phyloP scores from a whole-genome alignment of 2,888 invertebrate species.

The Leptinotarsa juncta region DNA sequence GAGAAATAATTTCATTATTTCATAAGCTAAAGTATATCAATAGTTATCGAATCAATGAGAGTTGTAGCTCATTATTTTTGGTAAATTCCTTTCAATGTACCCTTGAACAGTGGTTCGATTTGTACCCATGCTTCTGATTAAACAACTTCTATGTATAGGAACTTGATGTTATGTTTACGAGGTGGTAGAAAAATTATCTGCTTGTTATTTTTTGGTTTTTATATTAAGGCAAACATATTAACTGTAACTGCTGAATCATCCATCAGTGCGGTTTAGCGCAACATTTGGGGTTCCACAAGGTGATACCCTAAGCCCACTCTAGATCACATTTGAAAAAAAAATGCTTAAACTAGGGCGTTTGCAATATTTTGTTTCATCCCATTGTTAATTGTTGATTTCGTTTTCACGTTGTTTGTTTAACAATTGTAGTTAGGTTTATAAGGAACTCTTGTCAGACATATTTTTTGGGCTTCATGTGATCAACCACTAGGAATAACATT shows the following conservation, averaged over 20 bases:
- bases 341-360: slow-evolving; percentile 16
- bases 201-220: not conserved
- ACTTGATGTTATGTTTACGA: not conserved
- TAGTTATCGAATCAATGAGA: not conserved
- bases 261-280: not conserved
- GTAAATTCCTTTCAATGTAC: not conserved
- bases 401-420: slow-evolving; percentile 22
- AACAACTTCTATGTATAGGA: not conserved
- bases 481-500: not conserved
- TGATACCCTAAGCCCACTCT: not conserved
- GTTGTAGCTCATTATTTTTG: not conserved
- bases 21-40: not conserved
- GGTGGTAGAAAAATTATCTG: not conserved
- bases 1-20: not conserved
- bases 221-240: too few species aligned
- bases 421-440: not conserved
- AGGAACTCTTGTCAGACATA: slow-evolving; percentile 8
- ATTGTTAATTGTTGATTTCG: slow-evolving; percentile 25
- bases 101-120: not conserved
- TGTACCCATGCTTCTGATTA: not conserved
- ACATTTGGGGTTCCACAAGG: slow-evolving; percentile 6
- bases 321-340: not conserved
- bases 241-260: not conserved
- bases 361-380: slow-evolving; percentile 19
- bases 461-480: slow-evolving; percentile 6